Evolutionary conservation across 2,113 vertebrate genomes (phyloP), one percentile per base, ranked within the genome.

Genomic region (Brachypodius melanocephalos): DNA sequence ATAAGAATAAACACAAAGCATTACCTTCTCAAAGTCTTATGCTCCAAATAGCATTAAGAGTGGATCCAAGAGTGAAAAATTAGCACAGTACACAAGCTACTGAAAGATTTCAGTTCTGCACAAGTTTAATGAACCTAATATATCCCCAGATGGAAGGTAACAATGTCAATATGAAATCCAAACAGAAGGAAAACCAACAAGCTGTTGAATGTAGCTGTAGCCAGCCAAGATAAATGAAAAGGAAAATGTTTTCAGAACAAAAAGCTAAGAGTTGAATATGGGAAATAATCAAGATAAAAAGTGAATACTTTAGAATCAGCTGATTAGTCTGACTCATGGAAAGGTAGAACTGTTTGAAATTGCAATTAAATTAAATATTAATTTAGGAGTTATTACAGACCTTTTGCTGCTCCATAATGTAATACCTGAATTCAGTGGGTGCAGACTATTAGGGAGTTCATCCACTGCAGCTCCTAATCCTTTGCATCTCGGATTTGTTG

Each of bases 31-130:
- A 74, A 57, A 59, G 71, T 87, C 80, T 94, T 90, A 93, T 73
- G 94, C 89, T 92, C 95, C 85, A 96, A 84, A 96, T 94, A 94
- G 90, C 94, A 94, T 91, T 89, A 93, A 79, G 40, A 32, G 51
- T 91, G 87, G 91, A 89, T 95, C 82, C 85, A 63, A 83, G 90
- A 95, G 88, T 77, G 79, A 96, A 96, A 96, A 96, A 91, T 90
- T 82, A 77, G 48, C 72, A 93, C n/a, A 63, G 68, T 55, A 80
- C 52, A 84, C 43, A 93, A 79, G 57, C 85, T 77, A 83, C 88
- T 78, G 85, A 91, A 91, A 93, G 40, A 89, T 91, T 91, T 91
- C 66, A 83, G 58, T 63, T 85, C 67, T 90, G 62, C 42, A 73
- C 54, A 63, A 88, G 68, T 83, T 88, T 93, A 96, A 94, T 94